These are phyloP conservation scores for Limonius californicus DNA, from an alignment of 1,140 invertebrate species.

Conservation along the genomic window DNA sequence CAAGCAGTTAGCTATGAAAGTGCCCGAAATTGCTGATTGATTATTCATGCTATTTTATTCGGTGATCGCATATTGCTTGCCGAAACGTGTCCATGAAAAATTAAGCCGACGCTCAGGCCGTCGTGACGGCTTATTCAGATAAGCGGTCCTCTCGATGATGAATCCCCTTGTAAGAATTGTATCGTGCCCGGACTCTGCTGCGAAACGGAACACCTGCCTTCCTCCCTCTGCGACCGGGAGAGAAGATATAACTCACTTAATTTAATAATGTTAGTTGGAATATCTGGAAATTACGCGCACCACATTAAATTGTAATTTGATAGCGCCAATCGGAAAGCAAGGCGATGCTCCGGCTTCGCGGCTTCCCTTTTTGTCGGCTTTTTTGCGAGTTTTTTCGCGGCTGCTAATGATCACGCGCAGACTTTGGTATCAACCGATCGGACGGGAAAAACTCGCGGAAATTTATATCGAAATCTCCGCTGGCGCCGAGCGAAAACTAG, in stretches of 20 bases:
- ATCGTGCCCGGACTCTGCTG: neutral
- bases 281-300: neutral
- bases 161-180: slow-evolving; percentile 5
- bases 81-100: slow-evolving; percentile 10
- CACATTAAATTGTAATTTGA: slow-evolving; percentile 2
- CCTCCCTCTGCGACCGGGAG: neutral
- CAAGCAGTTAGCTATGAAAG: slow-evolving; percentile 4
- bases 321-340: neutral
- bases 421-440: slow-evolving; percentile 2
- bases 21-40: neutral
- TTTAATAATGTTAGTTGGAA: neutral
- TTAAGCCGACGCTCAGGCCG: neutral
- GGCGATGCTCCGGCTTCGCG: neutral
- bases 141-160: neutral
- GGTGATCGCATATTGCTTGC: slow-evolving; percentile 9
- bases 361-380: neutral
- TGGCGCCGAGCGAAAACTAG: neutral
- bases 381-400: neutral
- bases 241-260: neutral
- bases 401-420: slow-evolving; percentile 1
- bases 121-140: slow-evolving; percentile 11
- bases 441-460: neutral
- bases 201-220: neutral
- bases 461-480: neutral
- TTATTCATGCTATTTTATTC: slow-evolving; percentile 15